Percentiles rank a stretch among this genome's conserved stretches.
These are phyloP conservation scores for Drosophila pachea DNA, from an alignment of 1,140 invertebrate species.

Conservation along the genomic window DNA sequence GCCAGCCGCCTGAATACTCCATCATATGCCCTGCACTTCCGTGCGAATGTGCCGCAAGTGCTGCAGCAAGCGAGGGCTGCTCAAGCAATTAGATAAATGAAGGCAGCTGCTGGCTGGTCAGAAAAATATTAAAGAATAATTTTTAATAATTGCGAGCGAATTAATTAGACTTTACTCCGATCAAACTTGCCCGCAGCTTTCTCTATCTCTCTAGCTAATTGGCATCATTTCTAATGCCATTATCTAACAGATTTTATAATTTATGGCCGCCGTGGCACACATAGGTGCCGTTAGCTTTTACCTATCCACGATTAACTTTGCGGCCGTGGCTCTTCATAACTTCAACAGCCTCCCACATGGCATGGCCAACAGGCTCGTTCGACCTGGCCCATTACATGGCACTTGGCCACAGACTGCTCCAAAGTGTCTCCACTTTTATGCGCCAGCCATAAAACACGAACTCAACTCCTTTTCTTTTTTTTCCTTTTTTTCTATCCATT, in stretches of 20 bases:
- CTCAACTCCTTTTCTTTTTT: slow-evolving; percentile 29
- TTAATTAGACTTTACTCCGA: neutral
- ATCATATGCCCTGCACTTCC: slow-evolving; percentile 60
- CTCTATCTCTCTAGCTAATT: slow-evolving; percentile 1
- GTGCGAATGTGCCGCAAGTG: slow-evolving; percentile 42
- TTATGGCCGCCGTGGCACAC: neutral
- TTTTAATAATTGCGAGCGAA: neutral
- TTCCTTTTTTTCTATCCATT: slow-evolving; percentile 25
- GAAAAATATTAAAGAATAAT: too few relatives aligned
- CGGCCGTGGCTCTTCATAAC: slow-evolving; percentile 7
- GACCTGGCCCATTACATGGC: slow-evolving; percentile 49
- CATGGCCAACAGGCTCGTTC: slow-evolving; percentile 23
- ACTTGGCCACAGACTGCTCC: slow-evolving; percentile 37
- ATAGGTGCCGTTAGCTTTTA: neutral
- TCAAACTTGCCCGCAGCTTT: neutral
- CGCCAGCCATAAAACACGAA: slow-evolving; percentile 38
- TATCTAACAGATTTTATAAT: slow-evolving; percentile 14
- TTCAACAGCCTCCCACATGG: slow-evolving; percentile 49
- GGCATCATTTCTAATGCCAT: neutral
- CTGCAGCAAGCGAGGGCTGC: slow-evolving; percentile 37
- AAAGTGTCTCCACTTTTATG: slow-evolving; percentile 30
- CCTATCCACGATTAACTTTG: neutral
- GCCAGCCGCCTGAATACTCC: slow-evolving; percentile 21
- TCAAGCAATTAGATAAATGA: neutral
- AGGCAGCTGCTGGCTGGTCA: too few relatives aligned